These are phyloP conservation scores for Leptopilina clavipes DNA, from an alignment of 1,140 invertebrate genomes.

Conservation along the genomic window DNA sequence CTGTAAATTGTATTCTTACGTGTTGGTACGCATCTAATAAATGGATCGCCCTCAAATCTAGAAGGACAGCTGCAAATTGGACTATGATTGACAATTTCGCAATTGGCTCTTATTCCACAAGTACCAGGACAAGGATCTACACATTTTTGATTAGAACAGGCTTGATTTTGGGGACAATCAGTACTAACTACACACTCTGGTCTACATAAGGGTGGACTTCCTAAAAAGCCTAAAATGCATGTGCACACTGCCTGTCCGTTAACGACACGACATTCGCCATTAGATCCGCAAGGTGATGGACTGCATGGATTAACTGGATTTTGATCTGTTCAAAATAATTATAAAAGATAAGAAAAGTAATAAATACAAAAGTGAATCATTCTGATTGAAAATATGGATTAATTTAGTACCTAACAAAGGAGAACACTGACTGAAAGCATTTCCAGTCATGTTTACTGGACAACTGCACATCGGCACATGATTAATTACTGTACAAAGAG, in stretches of 20 bases:
- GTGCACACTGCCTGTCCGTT: slow-evolving; percentile 81
- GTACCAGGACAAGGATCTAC: slow-evolving; percentile 82
- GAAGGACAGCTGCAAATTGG: slow-evolving; percentile 80
- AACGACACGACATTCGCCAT: slow-evolving; percentile 79
- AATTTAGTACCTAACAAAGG: slow-evolving; percentile 60
- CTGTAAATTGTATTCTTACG: slow-evolving; percentile 72
- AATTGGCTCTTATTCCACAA: slow-evolving; percentile 80
- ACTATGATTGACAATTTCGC: slow-evolving; percentile 79
- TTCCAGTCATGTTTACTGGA: slow-evolving; percentile 80
- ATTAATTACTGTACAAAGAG: slow-evolving; percentile 83
- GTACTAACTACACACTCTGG: slow-evolving; percentile 82
- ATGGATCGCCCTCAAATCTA: slow-evolving; percentile 78
- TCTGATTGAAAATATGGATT: background rate
- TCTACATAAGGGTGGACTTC: slow-evolving; percentile 81
- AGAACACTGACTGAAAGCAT: slow-evolving; percentile 80
- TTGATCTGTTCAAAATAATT: slow-evolving; percentile 55
- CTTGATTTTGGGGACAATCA: slow-evolving; percentile 79
- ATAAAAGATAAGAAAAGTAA: slow-evolving; percentile 44
- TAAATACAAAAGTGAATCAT: slow-evolving; percentile 42
- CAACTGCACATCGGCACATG: slow-evolving; percentile 86
- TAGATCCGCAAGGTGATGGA: slow-evolving; percentile 81
- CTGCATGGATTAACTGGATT: slow-evolving; percentile 73
- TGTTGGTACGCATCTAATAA: slow-evolving; percentile 74
- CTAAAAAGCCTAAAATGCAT: slow-evolving; percentile 80
- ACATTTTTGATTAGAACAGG: slow-evolving; percentile 83